phyloP scores from a whole-genome alignment of 2,888 invertebrate genomes.

The Melieria picta region DNA sequence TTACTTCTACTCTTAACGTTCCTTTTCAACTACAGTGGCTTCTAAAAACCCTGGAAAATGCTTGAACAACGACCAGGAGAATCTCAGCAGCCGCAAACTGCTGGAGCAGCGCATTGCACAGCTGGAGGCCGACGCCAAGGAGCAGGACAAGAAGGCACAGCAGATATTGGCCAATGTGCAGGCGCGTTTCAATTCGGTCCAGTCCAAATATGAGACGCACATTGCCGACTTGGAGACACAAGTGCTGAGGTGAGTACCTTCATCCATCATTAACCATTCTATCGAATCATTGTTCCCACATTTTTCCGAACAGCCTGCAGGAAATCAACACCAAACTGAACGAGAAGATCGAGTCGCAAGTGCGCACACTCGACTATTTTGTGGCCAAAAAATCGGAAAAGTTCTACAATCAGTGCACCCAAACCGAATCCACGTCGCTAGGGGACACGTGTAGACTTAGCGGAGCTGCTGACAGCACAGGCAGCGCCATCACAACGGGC shows the following conservation, averaged over 20 bases:
- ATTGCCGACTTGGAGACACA: slow-evolving; percentile 80
- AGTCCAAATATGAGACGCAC: slow-evolving; percentile 79
- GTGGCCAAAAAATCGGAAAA: slow-evolving; percentile 59
- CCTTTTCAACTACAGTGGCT: slow-evolving; percentile 66
- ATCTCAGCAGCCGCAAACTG: slow-evolving; percentile 63
- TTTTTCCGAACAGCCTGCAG: slow-evolving; percentile 56
- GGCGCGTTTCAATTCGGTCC: slow-evolving; percentile 80
- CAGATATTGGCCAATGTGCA: slow-evolving; percentile 78
- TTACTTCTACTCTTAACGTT: not conserved
- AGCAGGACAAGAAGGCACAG: slow-evolving; percentile 77
- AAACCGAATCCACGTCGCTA: slow-evolving; percentile 47
- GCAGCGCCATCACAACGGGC: slow-evolving; percentile 37
- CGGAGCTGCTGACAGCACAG: slow-evolving; percentile 34
- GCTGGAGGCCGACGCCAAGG: slow-evolving; percentile 76
- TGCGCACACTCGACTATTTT: slow-evolving; percentile 61
- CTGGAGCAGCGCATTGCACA: slow-evolving; percentile 78
- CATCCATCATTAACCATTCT: not conserved
- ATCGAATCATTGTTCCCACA: not conserved
- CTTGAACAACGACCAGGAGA: slow-evolving; percentile 56
- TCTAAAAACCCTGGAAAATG: slow-evolving; percentile 68
- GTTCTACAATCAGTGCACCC: slow-evolving; percentile 64
- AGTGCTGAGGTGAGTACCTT: slow-evolving; percentile 64
- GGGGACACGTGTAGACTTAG: slow-evolving; percentile 19
- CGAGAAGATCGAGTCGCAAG: slow-evolving; percentile 68
- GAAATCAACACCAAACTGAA: slow-evolving; percentile 69